A percentile compares a stretch with the other conserved stretches of the same genome.
Evolutionary conservation across 2,888 invertebrate species (phyloP).

Genomic region (Corythucha ciliata): DNA sequence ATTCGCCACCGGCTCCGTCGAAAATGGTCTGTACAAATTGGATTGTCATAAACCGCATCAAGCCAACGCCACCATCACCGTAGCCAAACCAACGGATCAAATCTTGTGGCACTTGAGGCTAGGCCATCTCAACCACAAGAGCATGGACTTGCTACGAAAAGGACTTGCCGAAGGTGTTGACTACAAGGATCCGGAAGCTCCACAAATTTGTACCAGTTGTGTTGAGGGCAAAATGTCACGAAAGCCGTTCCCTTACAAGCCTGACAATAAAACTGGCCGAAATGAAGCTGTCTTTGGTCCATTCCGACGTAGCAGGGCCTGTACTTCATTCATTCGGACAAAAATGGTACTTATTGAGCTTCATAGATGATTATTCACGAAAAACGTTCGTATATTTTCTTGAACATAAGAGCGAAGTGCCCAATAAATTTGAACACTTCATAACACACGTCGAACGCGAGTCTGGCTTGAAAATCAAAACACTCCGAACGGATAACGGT

Average conservation of each 20-base stretch:
- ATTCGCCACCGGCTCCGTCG: background rate
- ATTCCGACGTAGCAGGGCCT: conserved; percentile 30
- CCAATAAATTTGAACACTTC: conserved; percentile 12
- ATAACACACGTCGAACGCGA: conserved; percentile 14
- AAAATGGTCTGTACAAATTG: conserved; percentile 5
- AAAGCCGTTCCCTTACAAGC: conserved; percentile 11
- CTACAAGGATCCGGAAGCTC: background rate
- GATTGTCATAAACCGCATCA: background rate
- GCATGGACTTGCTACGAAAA: background rate
- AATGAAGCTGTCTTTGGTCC: conserved; percentile 26
- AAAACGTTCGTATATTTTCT: conserved; percentile 17
- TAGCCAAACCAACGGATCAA: background rate
- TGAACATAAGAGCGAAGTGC: conserved; percentile 8
- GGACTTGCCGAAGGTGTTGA: background rate
- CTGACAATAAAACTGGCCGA: conserved; percentile 6
- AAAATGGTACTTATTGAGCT: conserved; percentile 10
- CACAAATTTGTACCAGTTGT: conserved; percentile 10
- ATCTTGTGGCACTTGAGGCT: conserved; percentile 10
- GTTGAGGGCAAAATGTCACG: conserved; percentile 17
- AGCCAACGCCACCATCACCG: background rate
- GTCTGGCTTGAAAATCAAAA: conserved; percentile 8
- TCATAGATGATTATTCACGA: conserved; percentile 12
- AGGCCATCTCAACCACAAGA: conserved; percentile 4
- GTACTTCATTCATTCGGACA: background rate
- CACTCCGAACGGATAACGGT: conserved; percentile 18